Conservation (phyloP, 2,888 invertebrate genomes). For the Spilarctia lutea region DNA sequence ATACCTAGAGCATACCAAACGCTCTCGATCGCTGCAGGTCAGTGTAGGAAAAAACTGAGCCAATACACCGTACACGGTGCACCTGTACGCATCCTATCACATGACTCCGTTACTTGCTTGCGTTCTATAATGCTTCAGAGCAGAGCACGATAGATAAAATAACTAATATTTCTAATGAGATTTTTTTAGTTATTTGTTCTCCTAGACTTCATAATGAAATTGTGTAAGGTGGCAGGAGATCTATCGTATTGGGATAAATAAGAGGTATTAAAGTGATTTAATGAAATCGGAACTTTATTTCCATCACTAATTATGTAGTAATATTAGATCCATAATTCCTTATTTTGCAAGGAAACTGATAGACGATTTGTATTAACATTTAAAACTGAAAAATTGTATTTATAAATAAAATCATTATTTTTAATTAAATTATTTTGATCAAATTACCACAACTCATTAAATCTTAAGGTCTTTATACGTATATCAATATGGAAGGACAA, state of each 20-base stretch:
- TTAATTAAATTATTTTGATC: too few relatives aligned
- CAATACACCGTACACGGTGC: conserved; percentile 18
- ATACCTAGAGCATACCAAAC: too few relatives aligned
- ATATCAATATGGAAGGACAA: too few relatives aligned
- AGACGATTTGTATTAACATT: too few relatives aligned
- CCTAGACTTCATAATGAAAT: not conserved
- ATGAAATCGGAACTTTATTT: not conserved
- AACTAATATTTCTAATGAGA: not conserved
- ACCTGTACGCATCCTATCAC: conserved; percentile 17
- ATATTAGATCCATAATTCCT: not conserved
- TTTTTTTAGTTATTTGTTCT: not conserved
- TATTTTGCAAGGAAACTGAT: too few relatives aligned
- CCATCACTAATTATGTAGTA: not conserved
- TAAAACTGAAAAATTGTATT: too few relatives aligned
- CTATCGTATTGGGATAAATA: not conserved
- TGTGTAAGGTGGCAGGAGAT: not conserved
- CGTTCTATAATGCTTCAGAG: conserved; percentile 6
- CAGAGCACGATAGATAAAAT: not conserved
- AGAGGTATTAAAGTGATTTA: not conserved
- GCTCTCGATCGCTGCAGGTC: conserved; percentile 79
- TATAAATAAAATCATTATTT: too few relatives aligned
- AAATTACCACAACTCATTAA: too few relatives aligned
- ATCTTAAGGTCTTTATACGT: too few relatives aligned
- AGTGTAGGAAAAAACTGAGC: conserved; percentile 74
- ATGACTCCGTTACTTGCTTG: conserved; percentile 21